Evolutionary conservation across 1,140 invertebrate genomes (phyloP).

Genomic region (Nautilus pompilius): DNA sequence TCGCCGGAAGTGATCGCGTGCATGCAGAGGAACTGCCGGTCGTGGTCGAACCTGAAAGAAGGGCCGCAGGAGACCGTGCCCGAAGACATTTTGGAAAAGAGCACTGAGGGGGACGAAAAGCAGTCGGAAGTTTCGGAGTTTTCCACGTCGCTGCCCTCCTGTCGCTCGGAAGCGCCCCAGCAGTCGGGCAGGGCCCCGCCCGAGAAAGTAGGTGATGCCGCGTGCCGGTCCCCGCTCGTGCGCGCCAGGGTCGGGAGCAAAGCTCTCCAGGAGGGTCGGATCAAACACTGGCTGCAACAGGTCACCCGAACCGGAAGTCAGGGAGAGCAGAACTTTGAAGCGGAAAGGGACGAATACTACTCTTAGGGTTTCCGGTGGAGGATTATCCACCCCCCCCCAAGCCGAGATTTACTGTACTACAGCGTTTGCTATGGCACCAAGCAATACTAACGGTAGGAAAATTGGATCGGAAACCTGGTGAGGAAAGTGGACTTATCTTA

Average conservation of each 20-base stretch:
- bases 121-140: background rate
- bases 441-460: too few relatives aligned
- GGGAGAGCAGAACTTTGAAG: background rate
- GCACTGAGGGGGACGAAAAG: background rate
- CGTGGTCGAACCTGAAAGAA: constrained; percentile 1
- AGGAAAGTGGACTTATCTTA: too few relatives aligned
- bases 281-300: constrained; percentile 7
- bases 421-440: too few relatives aligned
- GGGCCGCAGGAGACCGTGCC: background rate
- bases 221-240: background rate
- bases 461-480: too few relatives aligned
- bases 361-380: too few relatives aligned
- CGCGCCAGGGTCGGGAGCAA: background rate
- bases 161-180: background rate
- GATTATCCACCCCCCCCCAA: too few relatives aligned
- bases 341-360: too few relatives aligned
- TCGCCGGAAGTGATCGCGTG: background rate
- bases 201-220: background rate
- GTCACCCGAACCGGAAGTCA: background rate
- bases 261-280: constrained; percentile 5
- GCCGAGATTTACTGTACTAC: too few relatives aligned
- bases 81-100: background rate
- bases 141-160: background rate
- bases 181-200: background rate
- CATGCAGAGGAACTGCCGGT: background rate